phyloP scores from a whole-genome alignment of 2,113 vertebrate species.

The Centropus unirufus region DNA sequence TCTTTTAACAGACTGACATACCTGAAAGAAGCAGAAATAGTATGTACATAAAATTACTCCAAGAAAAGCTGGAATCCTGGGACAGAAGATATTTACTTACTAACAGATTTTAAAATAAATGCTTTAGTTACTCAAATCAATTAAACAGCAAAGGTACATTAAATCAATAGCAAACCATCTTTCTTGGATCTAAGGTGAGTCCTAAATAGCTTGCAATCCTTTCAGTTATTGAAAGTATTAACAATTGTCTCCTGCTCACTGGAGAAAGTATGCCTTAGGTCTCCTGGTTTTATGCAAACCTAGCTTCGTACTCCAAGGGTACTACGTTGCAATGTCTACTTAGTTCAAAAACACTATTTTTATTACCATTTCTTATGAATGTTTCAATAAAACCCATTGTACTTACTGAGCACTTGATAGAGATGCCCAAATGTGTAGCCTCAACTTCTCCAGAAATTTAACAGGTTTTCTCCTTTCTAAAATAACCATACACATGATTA shows the following conservation, averaged over 20 bases:
- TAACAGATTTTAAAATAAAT: neutral
- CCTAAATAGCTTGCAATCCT: neutral
- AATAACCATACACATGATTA: neutral
- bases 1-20: constrained; percentile 60
- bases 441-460: constrained; percentile 14
- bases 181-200: neutral
- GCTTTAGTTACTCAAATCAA: neutral
- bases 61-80: neutral
- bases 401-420: constrained; percentile 51
- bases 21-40: constrained; percentile 35
- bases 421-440: neutral
- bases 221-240: neutral
- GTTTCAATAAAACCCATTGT: neutral
- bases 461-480: neutral
- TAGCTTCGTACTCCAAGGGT: neutral
- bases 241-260: neutral
- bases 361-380: neutral
- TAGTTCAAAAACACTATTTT: neutral
- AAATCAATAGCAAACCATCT: neutral
- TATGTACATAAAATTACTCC: neutral
- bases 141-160: neutral
- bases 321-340: neutral
- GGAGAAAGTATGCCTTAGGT: neutral
- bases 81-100: neutral
- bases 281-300: neutral